Conservation (phyloP, 2,888 invertebrate genomes). For the Sepioteuthis lessoniana region DNA sequence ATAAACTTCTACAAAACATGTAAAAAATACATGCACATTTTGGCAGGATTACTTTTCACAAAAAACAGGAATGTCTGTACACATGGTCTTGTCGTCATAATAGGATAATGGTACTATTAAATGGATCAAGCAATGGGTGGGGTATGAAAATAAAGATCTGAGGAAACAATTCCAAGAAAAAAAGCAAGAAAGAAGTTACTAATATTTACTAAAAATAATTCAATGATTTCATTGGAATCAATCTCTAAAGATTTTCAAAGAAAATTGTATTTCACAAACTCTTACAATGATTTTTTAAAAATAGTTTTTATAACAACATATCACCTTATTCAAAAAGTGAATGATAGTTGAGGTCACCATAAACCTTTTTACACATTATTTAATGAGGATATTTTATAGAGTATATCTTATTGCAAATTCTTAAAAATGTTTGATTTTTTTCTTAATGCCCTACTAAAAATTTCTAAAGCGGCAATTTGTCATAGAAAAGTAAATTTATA, state of each 20-base stretch:
- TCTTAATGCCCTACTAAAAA: neutral
- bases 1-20: neutral
- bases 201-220: neutral
- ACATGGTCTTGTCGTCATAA: neutral
- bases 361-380: neutral
- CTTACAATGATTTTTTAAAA: no score
- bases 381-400: neutral
- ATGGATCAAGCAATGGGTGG: neutral
- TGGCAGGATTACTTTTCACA: neutral
- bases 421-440: neutral
- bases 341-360: neutral
- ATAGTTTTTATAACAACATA: no score
- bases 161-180: neutral
- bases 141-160: neutral
- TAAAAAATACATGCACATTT: neutral
- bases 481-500: no score
- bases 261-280: neutral
- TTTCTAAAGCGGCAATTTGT: neutral
- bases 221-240: neutral
- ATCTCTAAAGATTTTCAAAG: neutral
- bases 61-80: neutral
- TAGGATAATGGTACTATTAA: neutral
- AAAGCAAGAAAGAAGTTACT: no score
- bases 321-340: neutral
- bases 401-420: neutral